phyloP scores from a whole-genome alignment of 2,888 invertebrate genomes.

The Leucophenga montana region DNA sequence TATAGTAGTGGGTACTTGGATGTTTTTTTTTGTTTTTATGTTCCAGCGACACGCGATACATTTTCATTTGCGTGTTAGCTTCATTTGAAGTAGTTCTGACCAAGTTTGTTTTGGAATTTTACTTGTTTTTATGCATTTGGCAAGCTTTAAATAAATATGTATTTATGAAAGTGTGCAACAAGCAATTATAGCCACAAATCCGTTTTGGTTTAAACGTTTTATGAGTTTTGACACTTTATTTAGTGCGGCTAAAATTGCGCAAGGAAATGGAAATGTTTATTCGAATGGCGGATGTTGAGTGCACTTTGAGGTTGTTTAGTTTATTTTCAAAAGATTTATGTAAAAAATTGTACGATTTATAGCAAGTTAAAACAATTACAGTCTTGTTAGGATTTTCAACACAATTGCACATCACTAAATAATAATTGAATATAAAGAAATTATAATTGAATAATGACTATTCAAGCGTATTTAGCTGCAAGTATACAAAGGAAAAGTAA shows the following conservation, averaged over 20 bases:
- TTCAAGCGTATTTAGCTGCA: slow-evolving; percentile 13
- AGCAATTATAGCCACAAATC: slow-evolving; percentile 31
- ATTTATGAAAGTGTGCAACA: slow-evolving; percentile 8
- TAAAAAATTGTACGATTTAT: too few species aligned
- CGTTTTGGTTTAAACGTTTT: slow-evolving; percentile 29
- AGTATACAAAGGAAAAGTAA: neutral
- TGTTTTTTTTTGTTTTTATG: slow-evolving; percentile 45
- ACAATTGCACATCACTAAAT: neutral
- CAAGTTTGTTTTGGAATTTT: slow-evolving; percentile 12
- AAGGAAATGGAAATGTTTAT: neutral
- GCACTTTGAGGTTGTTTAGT: neutral
- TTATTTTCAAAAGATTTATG: too few species aligned
- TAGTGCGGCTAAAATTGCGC: neutral
- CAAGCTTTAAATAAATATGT: slow-evolving; percentile 11
- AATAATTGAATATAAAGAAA: neutral
- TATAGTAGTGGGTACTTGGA: slow-evolving; percentile 44
- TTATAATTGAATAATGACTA: slow-evolving; percentile 12
- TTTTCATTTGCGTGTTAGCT: slow-evolving; percentile 39
- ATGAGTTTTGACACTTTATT: slow-evolving; percentile 22
- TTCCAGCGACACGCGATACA: slow-evolving; percentile 15
- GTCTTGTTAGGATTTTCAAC: too few species aligned
- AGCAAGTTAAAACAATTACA: too few species aligned
- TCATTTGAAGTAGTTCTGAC: slow-evolving; percentile 35
- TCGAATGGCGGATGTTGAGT: neutral
- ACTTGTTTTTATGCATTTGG: neutral